These are phyloP conservation scores for Arbacia lixula DNA, from an alignment of 53 echinoderm and acorn worm species.

Conservation along the genomic window DNA sequence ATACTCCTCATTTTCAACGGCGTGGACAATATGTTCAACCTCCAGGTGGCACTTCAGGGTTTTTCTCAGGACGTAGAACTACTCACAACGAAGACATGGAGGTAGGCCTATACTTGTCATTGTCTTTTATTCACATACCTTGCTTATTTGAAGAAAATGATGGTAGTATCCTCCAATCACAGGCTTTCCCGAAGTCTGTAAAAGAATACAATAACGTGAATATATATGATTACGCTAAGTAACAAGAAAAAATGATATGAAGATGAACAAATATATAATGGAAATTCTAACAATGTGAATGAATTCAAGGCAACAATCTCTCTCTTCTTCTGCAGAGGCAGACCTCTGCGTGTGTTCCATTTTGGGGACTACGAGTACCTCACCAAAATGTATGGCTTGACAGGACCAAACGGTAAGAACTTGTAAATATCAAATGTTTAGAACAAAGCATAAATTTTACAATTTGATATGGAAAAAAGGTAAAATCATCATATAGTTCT, in stretches of 20 bases:
- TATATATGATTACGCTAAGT: not conserved
- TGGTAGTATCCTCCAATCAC: not conserved
- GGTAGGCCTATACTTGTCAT: slow-evolving; percentile 27
- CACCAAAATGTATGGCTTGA: not conserved
- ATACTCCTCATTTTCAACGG: slow-evolving; percentile 8
- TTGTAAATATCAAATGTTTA: not conserved
- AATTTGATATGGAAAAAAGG: not conserved
- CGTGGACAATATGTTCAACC: slow-evolving; percentile 21
- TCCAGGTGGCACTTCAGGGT: not conserved
- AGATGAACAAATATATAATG: not conserved
- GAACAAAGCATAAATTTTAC: not conserved
- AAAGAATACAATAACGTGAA: not conserved
- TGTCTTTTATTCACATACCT: not conserved
- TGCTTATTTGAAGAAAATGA: not conserved
- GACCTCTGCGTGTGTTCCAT: not conserved
- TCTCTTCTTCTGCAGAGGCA: not conserved
- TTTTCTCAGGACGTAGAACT: not conserved
- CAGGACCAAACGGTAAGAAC: not conserved
- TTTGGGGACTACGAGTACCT: slow-evolving; percentile 1
- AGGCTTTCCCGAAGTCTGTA: not conserved
- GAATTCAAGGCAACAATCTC: not conserved
- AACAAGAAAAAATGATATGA: not conserved
- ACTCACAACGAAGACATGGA: slow-evolving; percentile 15
- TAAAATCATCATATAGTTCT: not conserved
- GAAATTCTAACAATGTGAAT: not conserved